Base-by-base conservation (phyloP, 2,113 vertebrate species). In the Odontophorus gujanensis region DNA sequence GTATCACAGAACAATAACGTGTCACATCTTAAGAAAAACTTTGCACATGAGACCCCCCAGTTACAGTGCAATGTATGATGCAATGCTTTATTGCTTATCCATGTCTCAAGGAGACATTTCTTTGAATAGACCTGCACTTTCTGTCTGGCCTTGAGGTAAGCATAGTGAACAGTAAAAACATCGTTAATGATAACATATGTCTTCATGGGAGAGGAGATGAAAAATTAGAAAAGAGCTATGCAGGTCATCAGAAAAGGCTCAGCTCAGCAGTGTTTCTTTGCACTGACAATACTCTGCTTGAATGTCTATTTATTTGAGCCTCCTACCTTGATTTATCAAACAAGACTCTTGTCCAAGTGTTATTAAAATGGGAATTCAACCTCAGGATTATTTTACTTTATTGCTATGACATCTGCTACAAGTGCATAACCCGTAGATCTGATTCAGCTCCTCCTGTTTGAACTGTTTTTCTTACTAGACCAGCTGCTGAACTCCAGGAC, bases 11-110 rank as follows among this genome's bases (percentile, higher is more conserved):
- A 45, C 42, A 79, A 61, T 47, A 13, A 5, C 13, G 40, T 1
- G 4, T 32, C 45, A 43, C 4, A 45, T 32, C 51, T 65, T 48
- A 15, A 43, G n/a, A 89, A 40, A 87, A 87, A 48, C 3, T 65
- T 91, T 34, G 51, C 18, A 34, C 21, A 36, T 43, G 8, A 81
- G 30, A 4, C 19, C 55, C 5, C 65, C 40, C 28, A n/a, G 18
- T 71, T 55, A 34, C 0, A 2, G 45, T 13, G 17, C 0, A 2
- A 50, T 11, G 53, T 57, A 57, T 32, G 30, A 57, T 32, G 6
- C 28, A 40, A n/a, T 40, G 24, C 17, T 81, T 78, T 2, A 0
- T 26, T 74, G 45, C n/a, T 45, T 63, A 16, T 32, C 25, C 19
- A 3, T 0, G 0, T 48, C 26, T 85, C 45, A 50, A 53, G 45